phyloP scores from a whole-genome alignment of 1,140 invertebrate genomes.

The Drosophila yakuba region DNA sequence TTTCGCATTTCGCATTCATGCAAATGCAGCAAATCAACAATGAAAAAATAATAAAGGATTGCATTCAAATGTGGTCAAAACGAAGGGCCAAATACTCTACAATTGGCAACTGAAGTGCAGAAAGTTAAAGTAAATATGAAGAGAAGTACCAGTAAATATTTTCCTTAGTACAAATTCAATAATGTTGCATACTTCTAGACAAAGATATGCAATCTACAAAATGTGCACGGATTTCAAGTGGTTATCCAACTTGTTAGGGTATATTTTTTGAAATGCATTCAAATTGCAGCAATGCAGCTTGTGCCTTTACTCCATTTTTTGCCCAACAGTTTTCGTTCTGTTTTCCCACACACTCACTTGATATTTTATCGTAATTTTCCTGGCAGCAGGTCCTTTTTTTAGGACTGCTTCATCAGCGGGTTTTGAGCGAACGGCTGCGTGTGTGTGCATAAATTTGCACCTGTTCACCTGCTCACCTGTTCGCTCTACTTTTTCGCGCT shows the following conservation, averaged over 20 bases:
- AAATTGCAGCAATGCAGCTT: constrained; percentile 69
- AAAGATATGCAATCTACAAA: no score
- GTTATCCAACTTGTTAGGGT: constrained; percentile 1
- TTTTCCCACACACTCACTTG: constrained; percentile 17
- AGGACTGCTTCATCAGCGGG: constrained; percentile 38
- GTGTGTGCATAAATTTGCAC: constrained; percentile 61
- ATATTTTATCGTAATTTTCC: constrained; percentile 70
- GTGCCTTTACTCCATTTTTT: constrained; percentile 1
- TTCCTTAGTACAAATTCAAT: background rate
- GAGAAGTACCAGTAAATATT: no score
- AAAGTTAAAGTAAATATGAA: background rate
- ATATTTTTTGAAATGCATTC: constrained; percentile 57
- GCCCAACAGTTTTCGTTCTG: constrained; percentile 6
- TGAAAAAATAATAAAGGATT: constrained; percentile 53
- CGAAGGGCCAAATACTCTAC: constrained; percentile 8
- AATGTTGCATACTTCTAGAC: background rate
- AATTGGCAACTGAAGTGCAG: background rate
- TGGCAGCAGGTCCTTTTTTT: constrained; percentile 33
- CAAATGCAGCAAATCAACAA: constrained; percentile 70
- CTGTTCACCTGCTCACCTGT: constrained; percentile 39
- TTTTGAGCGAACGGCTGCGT: constrained; percentile 39
- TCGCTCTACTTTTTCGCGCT: constrained; percentile 19
- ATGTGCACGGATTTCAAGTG: background rate
- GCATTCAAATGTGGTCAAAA: background rate
- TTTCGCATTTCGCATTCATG: constrained; percentile 72